phyloP scores from a whole-genome alignment of 2,113 vertebrate genomes.

The Origma solitaria region DNA sequence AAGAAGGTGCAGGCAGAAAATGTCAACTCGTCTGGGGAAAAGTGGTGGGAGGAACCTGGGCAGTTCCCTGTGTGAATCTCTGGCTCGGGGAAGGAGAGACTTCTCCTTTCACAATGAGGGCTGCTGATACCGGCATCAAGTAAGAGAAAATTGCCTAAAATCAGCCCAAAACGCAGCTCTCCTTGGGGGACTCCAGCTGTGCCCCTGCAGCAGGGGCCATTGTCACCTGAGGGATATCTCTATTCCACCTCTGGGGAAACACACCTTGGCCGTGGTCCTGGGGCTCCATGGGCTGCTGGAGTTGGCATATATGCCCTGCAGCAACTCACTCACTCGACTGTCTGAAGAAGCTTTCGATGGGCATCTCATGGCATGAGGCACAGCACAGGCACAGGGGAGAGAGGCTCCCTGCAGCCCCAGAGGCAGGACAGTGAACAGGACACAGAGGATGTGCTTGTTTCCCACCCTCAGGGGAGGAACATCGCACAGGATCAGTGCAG shows the following conservation, averaged over 20 bases:
- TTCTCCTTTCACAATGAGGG: neutral
- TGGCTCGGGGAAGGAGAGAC: neutral
- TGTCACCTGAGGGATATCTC: neutral
- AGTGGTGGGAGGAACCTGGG: accelerated
- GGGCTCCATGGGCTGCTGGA: accelerated
- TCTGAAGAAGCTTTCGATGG: neutral
- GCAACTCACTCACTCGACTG: accelerated
- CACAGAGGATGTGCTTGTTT: neutral
- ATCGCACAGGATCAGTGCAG: neutral
- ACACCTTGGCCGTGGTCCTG: neutral
- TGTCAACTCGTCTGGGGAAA: neutral
- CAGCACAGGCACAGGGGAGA: neutral
- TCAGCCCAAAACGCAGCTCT: neutral
- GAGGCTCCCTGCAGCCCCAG: neutral
- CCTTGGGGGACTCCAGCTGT: neutral
- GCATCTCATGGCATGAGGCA: accelerated
- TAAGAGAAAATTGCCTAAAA: neutral
- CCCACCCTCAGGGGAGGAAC: neutral
- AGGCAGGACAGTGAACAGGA: neutral
- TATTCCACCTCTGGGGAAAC: accelerated
- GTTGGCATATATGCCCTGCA: neutral
- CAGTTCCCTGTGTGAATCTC: neutral
- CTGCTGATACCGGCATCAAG: neutral
- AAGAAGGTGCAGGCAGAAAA: neutral
- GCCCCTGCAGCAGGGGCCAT: neutral